phyloP scores from a whole-genome alignment of 2,888 invertebrate species.

The Clunio marinus region DNA sequence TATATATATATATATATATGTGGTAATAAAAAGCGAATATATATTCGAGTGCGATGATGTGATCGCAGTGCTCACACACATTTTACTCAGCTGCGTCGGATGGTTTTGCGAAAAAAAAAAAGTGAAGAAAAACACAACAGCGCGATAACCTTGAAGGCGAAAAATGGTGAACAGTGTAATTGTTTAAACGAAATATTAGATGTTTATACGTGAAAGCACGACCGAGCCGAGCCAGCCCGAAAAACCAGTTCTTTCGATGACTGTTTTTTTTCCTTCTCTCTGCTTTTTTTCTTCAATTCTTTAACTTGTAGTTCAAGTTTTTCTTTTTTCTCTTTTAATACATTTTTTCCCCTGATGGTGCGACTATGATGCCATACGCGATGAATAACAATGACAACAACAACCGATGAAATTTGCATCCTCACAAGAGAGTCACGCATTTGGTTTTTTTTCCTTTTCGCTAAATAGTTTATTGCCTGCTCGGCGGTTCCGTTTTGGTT shows the following conservation, averaged over 20 bases:
- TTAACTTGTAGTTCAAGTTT: constrained; percentile 13
- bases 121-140: not conserved
- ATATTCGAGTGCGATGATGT: not conserved
- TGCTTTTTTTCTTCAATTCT: not conserved
- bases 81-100: not conserved
- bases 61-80: not conserved
- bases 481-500: too few relatives aligned
- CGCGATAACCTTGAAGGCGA: constrained; percentile 17
- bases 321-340: not conserved
- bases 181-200: constrained; percentile 24
- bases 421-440: not conserved
- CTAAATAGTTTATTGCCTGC: too few relatives aligned
- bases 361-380: not conserved
- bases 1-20: too few relatives aligned
- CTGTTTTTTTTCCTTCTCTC: not conserved
- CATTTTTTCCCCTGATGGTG: not conserved
- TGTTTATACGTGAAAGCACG: constrained; percentile 18
- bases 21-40: not conserved
- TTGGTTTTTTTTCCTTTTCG: not conserved
- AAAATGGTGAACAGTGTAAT: constrained; percentile 15
- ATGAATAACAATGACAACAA: not conserved
- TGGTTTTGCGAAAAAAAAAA: constrained; percentile 5
- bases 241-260: not conserved
- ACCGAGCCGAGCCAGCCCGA: not conserved
- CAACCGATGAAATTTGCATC: not conserved